Evolutionary conservation across 2,113 vertebrate species (phyloP), one percentile per base, ranked within the genome.

Genomic region (Mola mola): DNA sequence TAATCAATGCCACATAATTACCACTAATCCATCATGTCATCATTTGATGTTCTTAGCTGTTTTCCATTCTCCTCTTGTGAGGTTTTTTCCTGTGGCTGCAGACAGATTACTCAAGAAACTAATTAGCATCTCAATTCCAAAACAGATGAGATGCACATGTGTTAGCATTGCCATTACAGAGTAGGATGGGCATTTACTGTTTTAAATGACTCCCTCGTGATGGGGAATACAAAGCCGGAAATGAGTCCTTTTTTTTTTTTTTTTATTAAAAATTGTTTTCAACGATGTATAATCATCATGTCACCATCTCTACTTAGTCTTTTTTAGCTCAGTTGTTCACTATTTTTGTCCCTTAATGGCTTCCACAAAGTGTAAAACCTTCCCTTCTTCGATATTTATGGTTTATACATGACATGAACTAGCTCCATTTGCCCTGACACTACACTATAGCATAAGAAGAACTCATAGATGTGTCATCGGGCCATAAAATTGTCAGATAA

Each of bases 81-180:
- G 46, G 24, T 44, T 48, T n/a, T 55, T 60, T 61, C 20, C 44
- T 81, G 48, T 22, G 31, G 51, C 42, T 10, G 25, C 24, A 42
- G 31, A 17, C 66, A 44, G 37, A 73, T 65, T 64, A 72, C 48
- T 43, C 58, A 49, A 53, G 57, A 55, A 59, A 31, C n/a, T n/a
- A n/a, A n/a, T n/a, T n/a, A n/a, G n/a, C n/a, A n/a, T 61, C 36
- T 22, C 15, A 26, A 51, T 25, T n/a, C 25, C 20, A 20, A 42
- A 58, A 31, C 53, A 70, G 24, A 52, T 58, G 22, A 26, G 16
- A 61, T 36, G 11, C 16, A 20, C 11, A 0, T 21, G 3, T 43
- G 3, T 43, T 22, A 22, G 20, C 10, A 7, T 6, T 43, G 11
- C 5, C 5, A 2, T 43, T 13, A 15, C n/a, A n/a, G 19, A 34